Evolutionary conservation across 2,797 vertebrate species (phyloP).

Genomic region (Rhinatrema bivittatum): DNA sequence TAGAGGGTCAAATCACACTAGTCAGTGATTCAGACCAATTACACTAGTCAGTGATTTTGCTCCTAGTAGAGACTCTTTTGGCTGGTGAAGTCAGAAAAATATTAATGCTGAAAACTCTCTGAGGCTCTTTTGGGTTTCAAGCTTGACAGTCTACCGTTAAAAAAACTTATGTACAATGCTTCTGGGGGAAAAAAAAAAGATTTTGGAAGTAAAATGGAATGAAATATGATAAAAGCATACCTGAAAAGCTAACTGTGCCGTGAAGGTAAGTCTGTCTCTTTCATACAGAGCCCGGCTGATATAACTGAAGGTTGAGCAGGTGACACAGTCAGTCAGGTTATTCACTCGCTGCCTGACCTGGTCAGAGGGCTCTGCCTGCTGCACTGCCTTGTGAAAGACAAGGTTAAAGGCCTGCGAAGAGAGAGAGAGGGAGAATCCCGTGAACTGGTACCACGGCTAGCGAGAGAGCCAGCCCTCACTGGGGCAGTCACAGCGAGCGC

Average conservation of each 20-base stretch:
- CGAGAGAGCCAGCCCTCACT: neutral
- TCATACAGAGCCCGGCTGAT: conserved; percentile 66
- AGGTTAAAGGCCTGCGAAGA: conserved; percentile 64
- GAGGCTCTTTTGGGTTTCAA: too few species aligned
- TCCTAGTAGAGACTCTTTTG: too few species aligned
- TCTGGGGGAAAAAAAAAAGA: neutral
- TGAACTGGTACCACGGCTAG: too few species aligned
- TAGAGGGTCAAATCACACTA: too few species aligned
- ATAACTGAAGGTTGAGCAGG: conserved; percentile 65
- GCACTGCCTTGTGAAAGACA: conserved; percentile 71
- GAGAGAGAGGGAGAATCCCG: too few species aligned
- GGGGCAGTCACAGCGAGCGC: conserved; percentile 8
- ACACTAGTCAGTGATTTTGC: too few species aligned
- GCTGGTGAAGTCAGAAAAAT: too few species aligned
- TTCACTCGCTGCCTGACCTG: conserved; percentile 54
- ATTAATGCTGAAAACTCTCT: too few species aligned
- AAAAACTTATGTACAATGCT: too few species aligned
- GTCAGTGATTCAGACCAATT: too few species aligned
- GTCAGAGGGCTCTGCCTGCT: conserved; percentile 48
- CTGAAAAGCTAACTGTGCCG: conserved; percentile 62
- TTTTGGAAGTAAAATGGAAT: neutral
- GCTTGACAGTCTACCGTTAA: too few species aligned
- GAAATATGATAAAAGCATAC: conserved; percentile 24
- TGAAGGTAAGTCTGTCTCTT: conserved; percentile 68
- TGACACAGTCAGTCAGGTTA: conserved; percentile 55